Base-by-base conservation (phyloP, 2,797 vertebrate species). In the Limosa lapponica region DNA sequence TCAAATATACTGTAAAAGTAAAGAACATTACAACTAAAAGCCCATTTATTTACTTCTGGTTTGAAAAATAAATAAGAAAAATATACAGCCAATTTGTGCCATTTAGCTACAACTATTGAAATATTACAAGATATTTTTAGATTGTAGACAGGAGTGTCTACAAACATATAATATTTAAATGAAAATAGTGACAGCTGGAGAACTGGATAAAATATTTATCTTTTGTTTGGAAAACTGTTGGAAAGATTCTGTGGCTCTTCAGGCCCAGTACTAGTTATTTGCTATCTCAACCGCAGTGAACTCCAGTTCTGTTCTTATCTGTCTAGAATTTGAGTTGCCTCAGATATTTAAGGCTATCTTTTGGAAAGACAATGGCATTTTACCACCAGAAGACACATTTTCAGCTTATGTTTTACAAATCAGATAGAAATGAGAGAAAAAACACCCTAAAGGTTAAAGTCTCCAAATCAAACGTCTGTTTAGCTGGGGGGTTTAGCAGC, bases 401-500 rank as follows among this genome's bases (percentile, higher is more conserved):
- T 78, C 84, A 89, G 58, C 24, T 28, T 39, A 32, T 7, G 13
- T 83, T 96, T 95, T 74, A 89, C 52, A 91, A 87, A 90, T 55
- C 64, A 65, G 43, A 72, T 34, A 44, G 83, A 96, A 97, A 92
- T 4, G 57, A 92, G 70, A 79, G 52, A 39, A 74, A 77, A 59
- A 81, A 84, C 44, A 79, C 71, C 82, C 90, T 64, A 64, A 96
- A 96, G 86, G 57, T 93, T 82, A 32, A 86, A 92, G 91, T 57
- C 44, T 84, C 84, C 81, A 78, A 91, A 87, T 59, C 48, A 91
- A 93, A 82, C 1, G 8, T 62, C 87, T 58, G 20, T 87, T 85
- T 93, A 96, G 87, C 93, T 70, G 43, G 7, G 34, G 91, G 89
- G 90, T 82, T 96, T 82, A 93, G 81, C 48, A 30, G 90, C 78